Base-by-base conservation (phyloP, 2,888 invertebrate genomes). In the Phyllotreta cruciferae region DNA sequence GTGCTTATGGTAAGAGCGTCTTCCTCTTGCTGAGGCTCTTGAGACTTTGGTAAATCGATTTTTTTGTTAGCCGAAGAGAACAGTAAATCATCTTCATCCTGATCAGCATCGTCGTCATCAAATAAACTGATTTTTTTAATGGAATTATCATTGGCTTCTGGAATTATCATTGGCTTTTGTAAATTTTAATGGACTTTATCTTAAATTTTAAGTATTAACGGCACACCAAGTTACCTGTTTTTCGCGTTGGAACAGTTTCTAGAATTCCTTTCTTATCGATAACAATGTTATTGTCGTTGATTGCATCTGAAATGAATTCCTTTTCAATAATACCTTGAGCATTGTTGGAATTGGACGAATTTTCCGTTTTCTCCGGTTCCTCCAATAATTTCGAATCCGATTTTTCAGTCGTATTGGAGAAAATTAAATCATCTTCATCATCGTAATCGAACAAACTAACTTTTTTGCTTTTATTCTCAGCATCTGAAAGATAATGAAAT, bases 61-160 rank as follows among this genome's bases (percentile, higher is more conserved):
- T 74, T 74, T 44, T 73, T 75, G 7, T 34, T 69, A 50, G 70
- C 70, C 55, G 70, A 72, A 1, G 74, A 69, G 70, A 81, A 81
- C 42, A 82, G 24, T 24, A 4, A 70, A 71, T 81, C 79, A 55
- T 78, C 78, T 56, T 75, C 75, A 13, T 67, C 66, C 8, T 57
- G 57, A 7, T 64, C 63, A 42, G n/a, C n/a, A n/a, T 50, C 52
- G 35, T 64, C 65, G 55, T 71, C 69, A 60, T 70, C 70, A 47
- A 74, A 73, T 42, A 73, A 66, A 52, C 61, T 65, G 13, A 68
- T 64, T 64, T 66, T 69, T 57, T 68, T 69, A 3, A 1, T 24
- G 1, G 24, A 24, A 24, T 3, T 24, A 24, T 24, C 24, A 24
- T 24, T 3, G 24, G 24, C 4, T 1, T 24, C 24, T 24, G 24